Conservation (phyloP, 2,888 invertebrate species). For the Phoenoteleia sp. region DNA sequence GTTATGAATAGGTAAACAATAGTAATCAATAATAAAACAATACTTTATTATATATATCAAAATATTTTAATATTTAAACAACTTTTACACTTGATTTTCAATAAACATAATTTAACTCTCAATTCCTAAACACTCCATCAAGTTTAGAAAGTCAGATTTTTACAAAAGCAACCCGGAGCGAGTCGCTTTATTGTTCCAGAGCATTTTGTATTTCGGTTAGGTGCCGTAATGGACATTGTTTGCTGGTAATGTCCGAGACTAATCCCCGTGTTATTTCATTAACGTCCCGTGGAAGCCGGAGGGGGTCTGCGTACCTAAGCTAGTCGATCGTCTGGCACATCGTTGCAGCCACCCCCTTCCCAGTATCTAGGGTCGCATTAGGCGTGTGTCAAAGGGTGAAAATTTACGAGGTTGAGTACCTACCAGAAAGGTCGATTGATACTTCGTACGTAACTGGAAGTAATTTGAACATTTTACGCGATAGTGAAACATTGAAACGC, state of each 20-base stretch:
- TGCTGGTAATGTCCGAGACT: slow-evolving; percentile 87
- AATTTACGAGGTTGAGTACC: slow-evolving; percentile 83
- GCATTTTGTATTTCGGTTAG: slow-evolving; percentile 71
- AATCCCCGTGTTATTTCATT: slow-evolving; percentile 87
- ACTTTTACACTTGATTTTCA: too few relatives aligned
- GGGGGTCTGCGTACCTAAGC: slow-evolving; percentile 78
- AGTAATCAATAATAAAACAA: too few relatives aligned
- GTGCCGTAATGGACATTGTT: slow-evolving; percentile 86
- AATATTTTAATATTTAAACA: too few relatives aligned
- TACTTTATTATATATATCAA: too few relatives aligned
- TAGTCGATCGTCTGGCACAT: slow-evolving; percentile 62
- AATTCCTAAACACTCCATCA: not conserved
- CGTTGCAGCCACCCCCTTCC: slow-evolving; percentile 64
- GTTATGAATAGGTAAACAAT: too few relatives aligned
- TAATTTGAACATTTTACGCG: slow-evolving; percentile 76
- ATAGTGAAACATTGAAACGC: slow-evolving; percentile 77
- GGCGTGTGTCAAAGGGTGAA: slow-evolving; percentile 85
- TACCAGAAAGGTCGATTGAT: slow-evolving; percentile 82
- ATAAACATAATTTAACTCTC: not conserved
- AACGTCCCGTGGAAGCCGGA: slow-evolving; percentile 84
- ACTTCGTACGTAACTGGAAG: slow-evolving; percentile 75
- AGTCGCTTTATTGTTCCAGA: slow-evolving; percentile 48
- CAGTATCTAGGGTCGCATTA: slow-evolving; percentile 79
- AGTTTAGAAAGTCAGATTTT: slow-evolving; percentile 30
- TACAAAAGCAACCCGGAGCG: slow-evolving; percentile 34